Conservation (phyloP, 2,113 vertebrate species). For the Tenrec ecaudatus region DNA sequence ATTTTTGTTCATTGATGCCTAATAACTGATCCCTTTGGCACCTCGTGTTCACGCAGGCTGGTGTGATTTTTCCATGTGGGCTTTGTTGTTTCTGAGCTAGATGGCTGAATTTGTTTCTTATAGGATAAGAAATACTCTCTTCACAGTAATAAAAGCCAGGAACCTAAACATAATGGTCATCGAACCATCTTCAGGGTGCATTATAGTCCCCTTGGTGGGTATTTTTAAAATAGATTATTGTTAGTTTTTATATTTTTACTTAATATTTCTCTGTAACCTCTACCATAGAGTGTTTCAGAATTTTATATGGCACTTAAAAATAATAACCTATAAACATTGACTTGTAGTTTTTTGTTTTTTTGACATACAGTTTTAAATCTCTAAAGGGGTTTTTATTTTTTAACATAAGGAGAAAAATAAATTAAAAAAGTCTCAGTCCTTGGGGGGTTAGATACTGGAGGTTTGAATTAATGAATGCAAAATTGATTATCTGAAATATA, state of each 20-base stretch:
- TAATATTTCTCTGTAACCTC: slow-evolving; percentile 35
- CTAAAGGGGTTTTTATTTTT: neutral
- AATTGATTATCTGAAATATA: too few relatives aligned
- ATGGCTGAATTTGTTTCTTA: neutral
- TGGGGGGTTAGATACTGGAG: too few relatives aligned
- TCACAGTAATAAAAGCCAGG: neutral
- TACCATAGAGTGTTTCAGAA: neutral
- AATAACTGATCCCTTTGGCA: too few relatives aligned
- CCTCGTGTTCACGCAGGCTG: too few relatives aligned
- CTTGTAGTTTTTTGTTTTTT: slow-evolving; percentile 29
- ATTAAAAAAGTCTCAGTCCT: neutral
- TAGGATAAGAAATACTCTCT: neutral
- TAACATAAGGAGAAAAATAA: slow-evolving; percentile 29
- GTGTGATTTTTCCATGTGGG: too few relatives aligned
- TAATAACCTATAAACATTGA: neutral
- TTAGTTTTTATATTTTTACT: slow-evolving; percentile 21
- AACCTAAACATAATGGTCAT: neutral
- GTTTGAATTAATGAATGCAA: too few relatives aligned
- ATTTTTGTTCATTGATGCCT: too few relatives aligned
- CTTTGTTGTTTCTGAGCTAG: too few relatives aligned
- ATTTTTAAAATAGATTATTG: slow-evolving; percentile 33
- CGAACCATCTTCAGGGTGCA: slow-evolving; percentile 25
- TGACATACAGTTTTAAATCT: slow-evolving; percentile 40
- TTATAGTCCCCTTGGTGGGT: neutral
- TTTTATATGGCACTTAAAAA: neutral